Evolutionary conservation across 1,140 invertebrate genomes (phyloP), one percentile per base, ranked within the genome.

Genomic region (Geopemphigus sp.): DNA sequence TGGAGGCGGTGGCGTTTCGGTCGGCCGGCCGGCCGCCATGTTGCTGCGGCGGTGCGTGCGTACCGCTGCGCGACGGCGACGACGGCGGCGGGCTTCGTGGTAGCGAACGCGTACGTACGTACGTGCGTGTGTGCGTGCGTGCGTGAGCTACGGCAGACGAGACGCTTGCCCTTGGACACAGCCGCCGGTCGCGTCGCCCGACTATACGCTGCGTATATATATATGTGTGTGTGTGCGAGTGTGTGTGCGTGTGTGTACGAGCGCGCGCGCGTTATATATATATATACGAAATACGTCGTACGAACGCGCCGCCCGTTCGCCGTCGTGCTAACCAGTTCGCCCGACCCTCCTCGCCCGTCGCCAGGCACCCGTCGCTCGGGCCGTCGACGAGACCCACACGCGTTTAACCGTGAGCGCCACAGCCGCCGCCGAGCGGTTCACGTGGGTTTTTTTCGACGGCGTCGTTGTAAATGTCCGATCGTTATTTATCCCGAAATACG

Each of bases 161-260:
- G 56, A 78, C 74, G 74, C 74, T 78, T 78, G 74, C 74, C 74
- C 74, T 78, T 78, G 74, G 74, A 61, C 74, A 78, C 74, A 5
- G 26, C 68, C 47, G 64, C 64, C 68, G 68, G 63, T 14, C 50
- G 63, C 29, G 70, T 29, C 70, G 53, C 66, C 66, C 66, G 66
- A 57, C 70, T 73, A 22, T 57, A 45, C 12, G n/a, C 22, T 32
- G 22, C 50, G 32, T 64, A 32, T 63, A 57, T 57, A 24, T 24
- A 12, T 57, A 26, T 59, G n/a, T n/a, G 24, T 29, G 59, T 61
- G 64, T 4, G 64, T 24, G 64, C 22, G 64, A 22, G 32, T 39
- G 32, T 39, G 32, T 39, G 32, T 39, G 14, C 57, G 57, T 26
- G 22, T 59, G 24, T 15, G 24, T 24, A 24, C 10, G 22, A 10